These are phyloP conservation scores for Sycophaga agraensis DNA, from an alignment of 1,140 invertebrate genomes.

Conservation along the genomic window DNA sequence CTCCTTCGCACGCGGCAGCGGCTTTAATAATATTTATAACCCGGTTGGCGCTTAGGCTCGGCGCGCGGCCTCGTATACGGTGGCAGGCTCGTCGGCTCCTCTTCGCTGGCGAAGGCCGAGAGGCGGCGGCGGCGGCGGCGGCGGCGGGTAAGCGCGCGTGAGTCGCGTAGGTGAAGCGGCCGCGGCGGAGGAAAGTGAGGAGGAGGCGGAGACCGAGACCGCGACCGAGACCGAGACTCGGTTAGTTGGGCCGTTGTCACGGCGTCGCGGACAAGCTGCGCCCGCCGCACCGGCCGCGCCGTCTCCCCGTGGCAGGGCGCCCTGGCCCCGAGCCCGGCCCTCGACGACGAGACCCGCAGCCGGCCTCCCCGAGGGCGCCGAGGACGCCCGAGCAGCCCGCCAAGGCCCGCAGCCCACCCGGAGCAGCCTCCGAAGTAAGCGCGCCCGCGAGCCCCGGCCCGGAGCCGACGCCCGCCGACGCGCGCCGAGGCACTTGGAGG, in stretches of 20 bases:
- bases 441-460: too few species aligned
- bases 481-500: too few species aligned
- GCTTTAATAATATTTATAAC: conserved; percentile 49
- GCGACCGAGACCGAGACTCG: background rate
- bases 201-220: too few species aligned
- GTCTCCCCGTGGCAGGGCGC: too few species aligned
- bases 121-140: background rate
- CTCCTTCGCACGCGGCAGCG: conserved; percentile 15
- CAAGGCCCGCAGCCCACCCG: too few species aligned
- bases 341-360: too few species aligned
- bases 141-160: background rate
- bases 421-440: too few species aligned
- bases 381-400: too few species aligned
- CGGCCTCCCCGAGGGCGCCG: too few species aligned
- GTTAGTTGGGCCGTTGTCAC: conserved; percentile 9
- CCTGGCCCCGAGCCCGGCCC: too few species aligned
- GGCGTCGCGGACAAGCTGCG: background rate
- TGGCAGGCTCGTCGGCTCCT: background rate
- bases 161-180: background rate
- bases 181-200: too few species aligned
- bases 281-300: background rate
- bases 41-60: conserved; percentile 12
- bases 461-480: too few species aligned
- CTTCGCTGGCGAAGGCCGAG: conserved; percentile 23
- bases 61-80: background rate